Evolutionary conservation across 92 coral and sea anemone genomes (phyloP).

Genomic region (Meandrina meandrites): DNA sequence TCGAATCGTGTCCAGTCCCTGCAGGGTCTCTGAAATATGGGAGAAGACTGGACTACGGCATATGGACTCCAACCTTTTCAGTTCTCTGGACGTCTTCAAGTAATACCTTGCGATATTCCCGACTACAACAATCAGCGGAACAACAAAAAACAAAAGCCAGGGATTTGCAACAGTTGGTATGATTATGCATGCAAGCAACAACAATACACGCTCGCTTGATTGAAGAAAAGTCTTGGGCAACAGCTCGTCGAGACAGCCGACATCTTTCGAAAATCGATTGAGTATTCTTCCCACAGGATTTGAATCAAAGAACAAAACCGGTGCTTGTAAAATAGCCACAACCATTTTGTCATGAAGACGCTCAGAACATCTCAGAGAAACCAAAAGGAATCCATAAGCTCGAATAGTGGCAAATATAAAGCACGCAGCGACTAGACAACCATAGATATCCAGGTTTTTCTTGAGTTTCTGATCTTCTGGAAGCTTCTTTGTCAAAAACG

Average conservation of each 20-base stretch:
- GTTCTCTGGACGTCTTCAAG: not conserved
- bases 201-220: not conserved
- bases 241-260: not conserved
- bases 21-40: not conserved
- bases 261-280: not conserved
- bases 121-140: not conserved
- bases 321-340: slow-evolving; percentile 8
- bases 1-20: slow-evolving; percentile 6
- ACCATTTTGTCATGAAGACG: slow-evolving; percentile 19
- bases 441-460: not conserved
- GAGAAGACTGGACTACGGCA: not conserved
- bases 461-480: not conserved
- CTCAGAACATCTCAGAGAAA: slow-evolving; percentile 4
- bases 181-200: not conserved
- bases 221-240: not conserved
- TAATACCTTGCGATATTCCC: not conserved
- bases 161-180: not conserved
- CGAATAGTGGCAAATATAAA: not conserved
- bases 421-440: not conserved
- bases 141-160: not conserved
- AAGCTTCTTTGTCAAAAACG: not conserved
- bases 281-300: slow-evolving; percentile 4
- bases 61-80: not conserved
- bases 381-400: not conserved
- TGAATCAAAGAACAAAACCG: slow-evolving; percentile 5